Base-by-base conservation (phyloP, 2,888 invertebrate species). In the Caenorhabditis sinica region DNA sequence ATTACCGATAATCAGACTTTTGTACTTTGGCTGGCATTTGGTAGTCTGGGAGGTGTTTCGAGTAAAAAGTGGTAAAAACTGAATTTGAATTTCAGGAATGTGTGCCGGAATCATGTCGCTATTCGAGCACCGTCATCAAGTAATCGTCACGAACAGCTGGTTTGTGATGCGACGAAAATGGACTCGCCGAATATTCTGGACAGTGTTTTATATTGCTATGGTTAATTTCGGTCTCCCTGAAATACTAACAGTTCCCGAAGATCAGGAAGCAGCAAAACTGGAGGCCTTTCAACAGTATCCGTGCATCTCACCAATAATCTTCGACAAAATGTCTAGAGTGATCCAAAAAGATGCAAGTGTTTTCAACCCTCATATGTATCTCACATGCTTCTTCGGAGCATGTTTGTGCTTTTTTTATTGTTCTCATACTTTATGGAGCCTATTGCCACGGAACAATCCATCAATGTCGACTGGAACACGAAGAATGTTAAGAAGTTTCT, bases 281-380 rank as follows among this genome's bases (percentile, higher is more conserved):
- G 56, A 71, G n/a, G 53, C 40, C 4, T 36, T 72, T 17, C 33
- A 73, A 33, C 15, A 23, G 13, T 30, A 72, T 20, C 82, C 82
- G 0, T 82, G 82, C 25, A 61, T 75, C 20, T 75, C 82, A 33
- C 15, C 23, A n/a, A 17, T 56, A 13, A 61, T 65, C 11, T 75
- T 82, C n/a, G 66, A 58, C 6, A 15, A 23, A 9, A 69, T 28
- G 4, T 49, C 45, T 6, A 6, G 45, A 15, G 28, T 82, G 0
- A 9, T 82, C 13, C 82, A 82, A 53, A 61, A 33, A 45, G 71
- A 82, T 36, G 82, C 74, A 9, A 65, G 53, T 8, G 25, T 82
- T 6, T 82, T 82, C 71, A 82, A 82, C 25, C 75, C 75, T 8
- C 75, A 82, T 49, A 82, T 82, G 82, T 82, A 82, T 20, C 36